Conservation (phyloP, 2,113 vertebrate genomes). For the Dipodomys merriami region DNA sequence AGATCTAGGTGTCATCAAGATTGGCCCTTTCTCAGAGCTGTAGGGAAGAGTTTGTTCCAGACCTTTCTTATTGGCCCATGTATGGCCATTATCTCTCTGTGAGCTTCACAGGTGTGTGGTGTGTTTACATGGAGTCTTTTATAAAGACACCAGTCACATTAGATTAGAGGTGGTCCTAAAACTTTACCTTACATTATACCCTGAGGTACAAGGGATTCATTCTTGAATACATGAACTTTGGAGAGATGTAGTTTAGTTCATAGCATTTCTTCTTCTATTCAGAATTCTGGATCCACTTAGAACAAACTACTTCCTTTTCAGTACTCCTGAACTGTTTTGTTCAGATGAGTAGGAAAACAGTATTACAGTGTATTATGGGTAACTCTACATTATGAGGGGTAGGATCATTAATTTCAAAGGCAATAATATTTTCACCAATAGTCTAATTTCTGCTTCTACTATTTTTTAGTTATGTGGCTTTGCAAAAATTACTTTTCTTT, state of each 20-base stretch:
- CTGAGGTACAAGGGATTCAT: background rate
- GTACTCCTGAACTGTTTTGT: background rate
- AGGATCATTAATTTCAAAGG: background rate
- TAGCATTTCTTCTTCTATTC: background rate
- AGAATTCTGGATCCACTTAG: background rate
- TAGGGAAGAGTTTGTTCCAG: background rate
- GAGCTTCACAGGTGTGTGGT: background rate
- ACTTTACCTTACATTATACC: background rate
- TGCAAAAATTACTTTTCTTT: constrained; percentile 12
- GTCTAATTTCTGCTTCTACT: constrained; percentile 24
- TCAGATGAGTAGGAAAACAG: background rate
- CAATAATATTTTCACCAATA: background rate
- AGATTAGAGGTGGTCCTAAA: background rate
- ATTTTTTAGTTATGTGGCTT: background rate
- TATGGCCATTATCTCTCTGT: background rate
- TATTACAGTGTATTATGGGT: background rate
- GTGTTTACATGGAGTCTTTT: background rate
- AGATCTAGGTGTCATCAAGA: background rate
- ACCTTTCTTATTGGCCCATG: background rate
- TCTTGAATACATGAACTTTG: background rate
- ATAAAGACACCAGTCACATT: background rate
- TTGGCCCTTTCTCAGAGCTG: background rate
- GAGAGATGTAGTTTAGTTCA: background rate
- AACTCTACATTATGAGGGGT: constrained; percentile 10
- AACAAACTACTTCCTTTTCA: background rate